Evolutionary conservation across 2,888 invertebrate species (phyloP).

Genomic region (Tipula helvola): DNA sequence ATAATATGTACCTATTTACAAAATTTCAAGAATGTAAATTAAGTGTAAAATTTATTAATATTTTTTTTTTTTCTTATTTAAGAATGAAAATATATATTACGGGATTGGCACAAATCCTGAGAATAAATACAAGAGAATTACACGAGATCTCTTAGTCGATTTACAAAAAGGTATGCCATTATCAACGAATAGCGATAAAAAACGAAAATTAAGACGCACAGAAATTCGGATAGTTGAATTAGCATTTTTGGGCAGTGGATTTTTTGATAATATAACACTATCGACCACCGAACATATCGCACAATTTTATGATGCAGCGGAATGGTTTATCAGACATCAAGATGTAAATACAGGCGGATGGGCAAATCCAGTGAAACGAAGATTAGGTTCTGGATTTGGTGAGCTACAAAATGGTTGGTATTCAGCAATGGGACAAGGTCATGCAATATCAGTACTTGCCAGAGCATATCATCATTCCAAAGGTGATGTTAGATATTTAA

Average conservation of each 20-base stretch:
- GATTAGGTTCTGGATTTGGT: slow-evolving; percentile 54
- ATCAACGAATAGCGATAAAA: slow-evolving; percentile 42
- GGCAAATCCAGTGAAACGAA: slow-evolving; percentile 77
- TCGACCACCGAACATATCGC: slow-evolving; percentile 76
- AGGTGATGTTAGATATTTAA: slow-evolving; percentile 61
- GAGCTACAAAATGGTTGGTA: slow-evolving; percentile 84
- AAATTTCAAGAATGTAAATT: too few relatives aligned
- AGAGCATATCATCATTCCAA: slow-evolving; percentile 78
- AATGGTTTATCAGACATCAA: slow-evolving; percentile 85
- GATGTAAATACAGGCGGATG: slow-evolving; percentile 79
- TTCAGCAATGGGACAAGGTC: slow-evolving; percentile 98
- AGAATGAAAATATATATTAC: slow-evolving; percentile 72
- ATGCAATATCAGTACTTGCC: slow-evolving; percentile 86
- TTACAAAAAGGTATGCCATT: slow-evolving; percentile 62
- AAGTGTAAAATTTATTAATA: background rate
- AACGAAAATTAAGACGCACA: slow-evolving; percentile 29
- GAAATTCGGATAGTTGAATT: slow-evolving; percentile 47
- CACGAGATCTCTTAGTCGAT: slow-evolving; percentile 80
- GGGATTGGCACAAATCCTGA: slow-evolving; percentile 55
- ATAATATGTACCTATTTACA: too few relatives aligned
- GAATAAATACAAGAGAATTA: slow-evolving; percentile 62
- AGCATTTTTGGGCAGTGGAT: slow-evolving; percentile 56
- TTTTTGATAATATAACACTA: slow-evolving; percentile 63
- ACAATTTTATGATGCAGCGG: slow-evolving; percentile 83
- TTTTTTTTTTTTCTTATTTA: slow-evolving; percentile 8